Evolutionary conservation across 2,113 vertebrate genomes (phyloP).

Genomic region (Nesoenas mayeri): DNA sequence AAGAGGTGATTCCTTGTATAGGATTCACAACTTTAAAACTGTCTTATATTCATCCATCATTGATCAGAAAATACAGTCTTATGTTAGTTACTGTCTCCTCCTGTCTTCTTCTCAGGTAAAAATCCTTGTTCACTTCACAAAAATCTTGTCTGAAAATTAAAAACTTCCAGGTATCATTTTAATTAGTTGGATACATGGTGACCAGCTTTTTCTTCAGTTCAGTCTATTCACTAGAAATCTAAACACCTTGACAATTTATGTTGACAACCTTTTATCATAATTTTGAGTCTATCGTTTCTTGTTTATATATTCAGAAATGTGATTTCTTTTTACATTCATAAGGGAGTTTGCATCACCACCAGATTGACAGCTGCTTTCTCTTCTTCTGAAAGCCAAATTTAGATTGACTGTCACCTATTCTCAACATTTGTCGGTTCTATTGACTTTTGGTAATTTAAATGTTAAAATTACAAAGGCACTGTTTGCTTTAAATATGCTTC

Average conservation of each 20-base stretch:
- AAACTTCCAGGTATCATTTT: not conserved
- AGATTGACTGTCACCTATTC: not conserved
- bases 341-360: not conserved
- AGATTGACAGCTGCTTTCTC: not conserved
- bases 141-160: not conserved
- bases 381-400: not conserved
- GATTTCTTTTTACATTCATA: not conserved
- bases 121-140: not conserved
- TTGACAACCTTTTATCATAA: not conserved
- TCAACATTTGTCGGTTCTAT: not conserved
- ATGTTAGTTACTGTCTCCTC: not conserved
- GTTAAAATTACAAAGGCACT: not conserved
- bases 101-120: not conserved
- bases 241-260: not conserved
- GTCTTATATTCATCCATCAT: not conserved
- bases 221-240: not conserved
- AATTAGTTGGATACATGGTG: not conserved
- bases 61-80: not conserved
- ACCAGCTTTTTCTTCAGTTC: not conserved
- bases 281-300: not conserved
- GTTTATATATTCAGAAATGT: not conserved
- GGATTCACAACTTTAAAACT: not conserved
- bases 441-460: not conserved
- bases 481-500: not conserved
- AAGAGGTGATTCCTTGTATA: not conserved